Base-by-base conservation (phyloP, 2,113 vertebrate genomes). In the Spea bombifrons region DNA sequence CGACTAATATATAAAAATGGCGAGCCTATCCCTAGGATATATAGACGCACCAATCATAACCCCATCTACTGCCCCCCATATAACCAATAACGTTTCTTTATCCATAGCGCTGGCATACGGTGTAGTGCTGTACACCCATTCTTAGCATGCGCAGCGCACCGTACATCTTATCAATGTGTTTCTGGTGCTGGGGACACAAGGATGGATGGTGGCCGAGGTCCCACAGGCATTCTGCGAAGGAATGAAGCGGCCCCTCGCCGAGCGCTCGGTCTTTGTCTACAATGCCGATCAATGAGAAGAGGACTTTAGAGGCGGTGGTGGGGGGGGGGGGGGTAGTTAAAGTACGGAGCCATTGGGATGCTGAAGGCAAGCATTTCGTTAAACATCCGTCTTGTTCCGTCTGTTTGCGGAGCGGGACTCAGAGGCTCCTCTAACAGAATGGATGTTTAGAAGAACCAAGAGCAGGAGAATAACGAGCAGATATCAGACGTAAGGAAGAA, bases 341-440 rank as follows among this genome's bases (percentile, higher is more conserved):
- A 44, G 15, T 52, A 46, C 17, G 66, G 8, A 66, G 74, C 49
- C 66, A 67, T 67, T 55, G 44, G 74, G 61, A 67, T 46, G 74
- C 74, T 49, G 30, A 44, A 75, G 74, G 74, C 48, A 46, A 75
- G 66, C 67, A 43, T 67, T 75, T 75, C 66, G 67, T 67, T 75
- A 75, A 30, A 30, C 30, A 30, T 30, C 48, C 49, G 64, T 64
- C 64, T 75, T 48, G 46, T 67, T 75, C 66, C 46, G 67, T 75
- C 64, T 75, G 17, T 10, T 65, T 75, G 66, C 64, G 49, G 43
- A 5, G 43, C 9, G 47, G 43, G 50, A 46, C 65, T 48, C 30
- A 30, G 63, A 12, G 53, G 63, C 49, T 75, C 16, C 57, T 74
- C 57, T 50, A 15, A 61, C 70, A 44, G 17, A 53, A 64, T n/a